Evolutionary conservation across 2,797 vertebrate genomes (phyloP), one percentile per base, ranked within the genome.

Genomic region (Pitangus sulphuratus): DNA sequence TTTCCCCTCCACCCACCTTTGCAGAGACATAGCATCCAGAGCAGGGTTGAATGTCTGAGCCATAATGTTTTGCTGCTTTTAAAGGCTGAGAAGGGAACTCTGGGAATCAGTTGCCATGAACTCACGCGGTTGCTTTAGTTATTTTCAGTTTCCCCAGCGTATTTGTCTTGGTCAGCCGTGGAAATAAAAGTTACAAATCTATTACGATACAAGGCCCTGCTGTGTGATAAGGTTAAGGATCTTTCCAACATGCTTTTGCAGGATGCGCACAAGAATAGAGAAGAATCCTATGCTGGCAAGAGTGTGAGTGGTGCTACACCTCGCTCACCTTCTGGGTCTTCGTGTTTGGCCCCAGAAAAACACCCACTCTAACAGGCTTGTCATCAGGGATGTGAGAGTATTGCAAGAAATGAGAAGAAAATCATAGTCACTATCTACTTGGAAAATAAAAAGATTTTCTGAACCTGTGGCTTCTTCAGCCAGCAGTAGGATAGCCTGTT

Each of bases 151-250:
- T 94, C 50, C 31, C 53, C 53, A 47, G 4, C n/a, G 48, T 2
- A 1, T 10, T 84, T 89, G 53, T 83, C 39, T 87, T 89, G 61
- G 71, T 22, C 69, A 80, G 25, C 12, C 31, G 15, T 42, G 31
- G 45, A 92, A 92, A 87, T 42, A 70, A 70, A 92, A 80, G 81
- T 84, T 89, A 83, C 26, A 65, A 77, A 83, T 85, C 53, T 76
- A 37, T 87, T 65, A 66, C 1, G 0, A 40, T 57, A 48, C 5
- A 35, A 28, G 14, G 22, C 30, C 28, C 39, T 69, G 60, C 57
- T 80, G 26, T 4, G 1, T 62, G 48, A 31, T 61, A 61, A 85
- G 68, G 33, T 0, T 0, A 44, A 70, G 51, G 33, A 64, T 30
- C 24, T 77, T 91, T 85, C 56, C 40, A 74, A 15, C 20, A 16